Evolutionary conservation across 2,888 invertebrate genomes (phyloP), one percentile per base, ranked within the genome.

Genomic region (Oscheius onirici): DNA sequence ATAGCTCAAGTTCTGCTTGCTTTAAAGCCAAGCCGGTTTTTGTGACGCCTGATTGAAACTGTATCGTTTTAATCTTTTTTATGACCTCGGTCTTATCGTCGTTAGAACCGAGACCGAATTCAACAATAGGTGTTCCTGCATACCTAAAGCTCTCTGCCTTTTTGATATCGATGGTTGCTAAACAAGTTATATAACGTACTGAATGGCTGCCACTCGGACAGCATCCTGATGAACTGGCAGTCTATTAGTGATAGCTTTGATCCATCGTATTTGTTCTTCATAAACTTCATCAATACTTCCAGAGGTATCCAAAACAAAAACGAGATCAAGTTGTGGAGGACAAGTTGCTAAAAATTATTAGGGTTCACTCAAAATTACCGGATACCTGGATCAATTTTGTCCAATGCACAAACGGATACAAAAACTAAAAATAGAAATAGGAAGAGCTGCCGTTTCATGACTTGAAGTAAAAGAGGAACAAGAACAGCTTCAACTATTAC

Each of bases 171-270:
- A n/a, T n/a, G n/a, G n/a, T n/a, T n/a, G n/a, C n/a, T n/a, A n/a
- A n/a, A n/a, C n/a, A n/a, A n/a, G n/a, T n/a, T n/a, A n/a, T n/a
- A n/a, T 1, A 26, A 24, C 71, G 66, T 44, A 81, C 78, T 85
- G 85, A 24, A 88, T 83, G 1, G 87, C 80, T 46, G 87, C 88
- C 72, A 87, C 88, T 52, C 88, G 83, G 1, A 88, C 85, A 26
- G 88, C 87, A 44, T 81, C 79, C 83, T 84, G 58, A 65, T 87
- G 79, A 26, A 85, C 72, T 10, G 82, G 83, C 11, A 80, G 75
- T 20, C 60, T 57, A 55, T 75, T 54, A 0, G 76, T 72, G 17
- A 81, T 69, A 24, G 69, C 67, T 20, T 72, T 71, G 2, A 76
- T 77, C 79, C 79, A 81, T 22, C 72, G 63, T 28, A 77, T 74